Evolutionary conservation across 2,797 vertebrate genomes (phyloP).

Genomic region (Zenarchopterus dispar): DNA sequence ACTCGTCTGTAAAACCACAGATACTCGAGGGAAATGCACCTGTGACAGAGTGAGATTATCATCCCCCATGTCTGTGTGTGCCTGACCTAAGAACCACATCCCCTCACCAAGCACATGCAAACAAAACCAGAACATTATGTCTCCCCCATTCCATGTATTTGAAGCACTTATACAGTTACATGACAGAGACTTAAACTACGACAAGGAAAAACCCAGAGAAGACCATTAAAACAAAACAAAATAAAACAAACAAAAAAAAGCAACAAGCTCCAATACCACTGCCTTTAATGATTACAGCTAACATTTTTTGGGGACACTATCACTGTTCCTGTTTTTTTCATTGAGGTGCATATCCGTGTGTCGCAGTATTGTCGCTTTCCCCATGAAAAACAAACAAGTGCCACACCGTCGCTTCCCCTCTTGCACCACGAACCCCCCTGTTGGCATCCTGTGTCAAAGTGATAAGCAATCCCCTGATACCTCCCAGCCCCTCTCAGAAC

Average conservation of each 20-base stretch:
- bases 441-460: constrained; percentile 78
- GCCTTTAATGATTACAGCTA: constrained; percentile 12
- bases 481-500: constrained; percentile 62
- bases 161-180: not conserved
- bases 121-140: constrained; percentile 41
- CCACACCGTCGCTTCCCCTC: constrained; percentile 77
- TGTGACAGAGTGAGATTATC: constrained; percentile 70
- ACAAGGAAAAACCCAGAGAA: not conserved
- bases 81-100: constrained; percentile 77
- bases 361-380: constrained; percentile 67
- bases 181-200: not conserved
- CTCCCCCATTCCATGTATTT: constrained; percentile 14
- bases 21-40: constrained; percentile 77
- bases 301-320: constrained; percentile 49
- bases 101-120: constrained; percentile 50
- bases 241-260: too few relatives aligned
- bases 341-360: constrained; percentile 60
- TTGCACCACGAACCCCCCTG: constrained; percentile 66
- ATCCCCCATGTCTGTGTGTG: constrained; percentile 30
- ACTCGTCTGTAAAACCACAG: constrained; percentile 77
- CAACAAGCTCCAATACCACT: not conserved
- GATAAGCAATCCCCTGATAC: constrained; percentile 78
- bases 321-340: constrained; percentile 72
- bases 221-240: too few relatives aligned
- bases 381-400: constrained; percentile 73